A percentile compares a stretch with the other conserved stretches of the same genome.
Conservation (phyloP, 2,888 invertebrate genomes). For the Diogma glabrata region DNA sequence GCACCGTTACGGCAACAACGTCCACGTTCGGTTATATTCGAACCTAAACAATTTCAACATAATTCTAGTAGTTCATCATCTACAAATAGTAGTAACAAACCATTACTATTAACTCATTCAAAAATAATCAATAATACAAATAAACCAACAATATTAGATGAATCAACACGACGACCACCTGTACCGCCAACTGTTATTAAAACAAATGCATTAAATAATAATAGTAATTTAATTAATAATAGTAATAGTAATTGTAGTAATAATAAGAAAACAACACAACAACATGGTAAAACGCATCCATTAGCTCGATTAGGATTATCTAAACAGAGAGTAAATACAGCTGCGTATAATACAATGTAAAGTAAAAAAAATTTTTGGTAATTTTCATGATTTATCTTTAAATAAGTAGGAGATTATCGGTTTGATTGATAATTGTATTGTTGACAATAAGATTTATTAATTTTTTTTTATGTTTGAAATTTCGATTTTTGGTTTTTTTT, state of each 20-base stretch:
- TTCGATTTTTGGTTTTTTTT: too few relatives aligned
- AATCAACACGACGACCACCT: conserved; percentile 35
- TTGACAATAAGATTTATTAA: too few relatives aligned
- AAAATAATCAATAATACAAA: not conserved
- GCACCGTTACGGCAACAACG: conserved; percentile 15
- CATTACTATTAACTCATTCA: conserved; percentile 10
- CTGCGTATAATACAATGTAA: conserved; percentile 84
- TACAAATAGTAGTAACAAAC: not conserved
- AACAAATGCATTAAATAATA: conserved; percentile 23
- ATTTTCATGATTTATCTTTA: too few relatives aligned
- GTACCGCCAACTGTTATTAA: conserved; percentile 31
- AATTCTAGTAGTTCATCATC: not conserved
- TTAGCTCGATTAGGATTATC: conserved; percentile 73
- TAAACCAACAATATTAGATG: conserved; percentile 16
- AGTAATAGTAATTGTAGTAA: conserved; percentile 9
- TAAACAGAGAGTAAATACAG: conserved; percentile 62
- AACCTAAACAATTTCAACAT: conserved; percentile 8
- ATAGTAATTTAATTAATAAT: conserved; percentile 17
- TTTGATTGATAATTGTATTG: too few relatives aligned
- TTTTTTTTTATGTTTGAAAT: too few relatives aligned
- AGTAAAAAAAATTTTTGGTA: too few relatives aligned
- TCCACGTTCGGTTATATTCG: conserved; percentile 12
- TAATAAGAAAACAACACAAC: conserved; percentile 45
- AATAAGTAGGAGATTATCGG: too few relatives aligned
- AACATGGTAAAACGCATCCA: conserved; percentile 88